These are phyloP conservation scores for Nephrotoma guestfalica DNA, from an alignment of 2,888 invertebrate genomes.

Conservation along the genomic window DNA sequence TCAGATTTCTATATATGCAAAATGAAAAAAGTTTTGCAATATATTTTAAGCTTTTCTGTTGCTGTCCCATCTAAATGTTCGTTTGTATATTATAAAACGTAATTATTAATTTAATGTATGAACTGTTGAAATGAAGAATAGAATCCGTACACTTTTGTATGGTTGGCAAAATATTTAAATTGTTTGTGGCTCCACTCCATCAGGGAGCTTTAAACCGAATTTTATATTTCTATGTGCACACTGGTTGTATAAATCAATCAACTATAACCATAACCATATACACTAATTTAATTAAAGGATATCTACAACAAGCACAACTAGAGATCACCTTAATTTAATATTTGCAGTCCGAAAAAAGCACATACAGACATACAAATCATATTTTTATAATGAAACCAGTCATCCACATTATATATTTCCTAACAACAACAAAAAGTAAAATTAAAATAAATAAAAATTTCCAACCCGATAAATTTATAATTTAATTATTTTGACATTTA, in stretches of 20 bases:
- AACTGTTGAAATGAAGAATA: neutral
- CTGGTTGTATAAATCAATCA: neutral
- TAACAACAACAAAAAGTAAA: neutral
- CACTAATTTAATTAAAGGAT: neutral
- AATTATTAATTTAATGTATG: neutral
- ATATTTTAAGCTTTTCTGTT: neutral
- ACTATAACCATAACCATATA: neutral
- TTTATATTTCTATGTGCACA: neutral
- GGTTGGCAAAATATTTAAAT: neutral
- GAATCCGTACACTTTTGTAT: neutral
- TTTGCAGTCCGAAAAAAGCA: neutral
- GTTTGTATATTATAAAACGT: neutral
- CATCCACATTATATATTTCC: neutral
- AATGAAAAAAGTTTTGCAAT: neutral
- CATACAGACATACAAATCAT: neutral
- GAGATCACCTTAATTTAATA: neutral
- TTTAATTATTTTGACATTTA: neutral
- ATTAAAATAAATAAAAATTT: neutral
- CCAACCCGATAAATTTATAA: neutral
- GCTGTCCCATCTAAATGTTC: neutral
- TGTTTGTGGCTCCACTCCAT: neutral
- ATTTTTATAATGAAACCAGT: neutral
- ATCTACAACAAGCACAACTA: neutral
- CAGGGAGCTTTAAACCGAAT: neutral
- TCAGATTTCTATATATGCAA: neutral